Evolutionary conservation across 2,888 invertebrate genomes (phyloP).

Genomic region (Oscheius sp.): DNA sequence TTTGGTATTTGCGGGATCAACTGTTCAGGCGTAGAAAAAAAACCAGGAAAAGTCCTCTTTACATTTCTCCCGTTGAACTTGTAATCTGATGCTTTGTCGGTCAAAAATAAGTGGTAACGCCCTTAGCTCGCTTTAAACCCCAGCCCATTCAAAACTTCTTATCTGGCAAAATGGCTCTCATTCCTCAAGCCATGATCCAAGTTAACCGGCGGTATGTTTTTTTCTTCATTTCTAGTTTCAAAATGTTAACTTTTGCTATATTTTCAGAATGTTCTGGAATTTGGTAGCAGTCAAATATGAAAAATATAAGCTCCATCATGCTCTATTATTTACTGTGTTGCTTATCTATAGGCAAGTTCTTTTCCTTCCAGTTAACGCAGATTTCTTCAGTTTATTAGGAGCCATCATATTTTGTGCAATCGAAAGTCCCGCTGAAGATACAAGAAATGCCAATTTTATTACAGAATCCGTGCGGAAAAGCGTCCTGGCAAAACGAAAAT

Average conservation of each 20-base stretch:
- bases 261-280: constrained; percentile 69
- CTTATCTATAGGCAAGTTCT: constrained; percentile 51
- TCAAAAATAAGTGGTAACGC: constrained; percentile 18
- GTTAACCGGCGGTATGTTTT: constrained; percentile 13
- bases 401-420: constrained; percentile 62
- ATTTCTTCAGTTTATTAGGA: constrained; percentile 48
- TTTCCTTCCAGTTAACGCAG: neutral
- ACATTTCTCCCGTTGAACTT: neutral
- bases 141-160: neutral
- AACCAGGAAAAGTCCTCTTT: constrained; percentile 3
- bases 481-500: constrained; percentile 45
- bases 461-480: constrained; percentile 42
- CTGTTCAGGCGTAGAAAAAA: neutral
- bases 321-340: constrained; percentile 56
- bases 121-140: constrained; percentile 26
- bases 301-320: constrained; percentile 60
- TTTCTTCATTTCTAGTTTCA: neutral
- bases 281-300: constrained; percentile 61
- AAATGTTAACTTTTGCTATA: no score
- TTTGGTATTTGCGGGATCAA: no score
- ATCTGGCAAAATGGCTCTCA: no score
- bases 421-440: constrained; percentile 53
- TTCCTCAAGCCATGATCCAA: constrained; percentile 15
- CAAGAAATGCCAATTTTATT: constrained; percentile 34
- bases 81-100: constrained; percentile 14